phyloP scores from a whole-genome alignment of 2,797 vertebrate genomes.

The Pitangus sulphuratus region DNA sequence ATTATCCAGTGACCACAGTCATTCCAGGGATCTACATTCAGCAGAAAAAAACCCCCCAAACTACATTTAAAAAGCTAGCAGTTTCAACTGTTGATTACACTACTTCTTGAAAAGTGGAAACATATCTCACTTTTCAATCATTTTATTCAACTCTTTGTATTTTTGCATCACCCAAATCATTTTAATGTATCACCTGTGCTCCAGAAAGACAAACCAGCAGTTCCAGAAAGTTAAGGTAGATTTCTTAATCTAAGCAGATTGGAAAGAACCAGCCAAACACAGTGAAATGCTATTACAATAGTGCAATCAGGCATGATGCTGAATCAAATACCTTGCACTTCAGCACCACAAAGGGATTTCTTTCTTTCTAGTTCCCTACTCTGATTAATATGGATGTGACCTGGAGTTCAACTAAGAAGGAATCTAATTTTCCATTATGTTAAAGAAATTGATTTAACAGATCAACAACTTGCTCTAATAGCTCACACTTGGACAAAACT shows the following conservation, averaged over 20 bases:
- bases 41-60: neutral
- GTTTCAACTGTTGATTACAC: neutral
- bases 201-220: neutral
- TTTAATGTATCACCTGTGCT: neutral
- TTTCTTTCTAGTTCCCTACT: conserved; percentile 4
- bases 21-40: neutral
- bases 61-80: neutral
- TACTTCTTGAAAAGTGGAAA: neutral
- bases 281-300: conserved; percentile 20
- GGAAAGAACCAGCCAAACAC: neutral
- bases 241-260: neutral
- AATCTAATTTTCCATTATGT: neutral
- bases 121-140: neutral
- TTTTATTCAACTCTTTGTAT: neutral
- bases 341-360: conserved; percentile 4
- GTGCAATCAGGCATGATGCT: neutral
- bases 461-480: neutral
- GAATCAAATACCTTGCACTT: conserved; percentile 5
- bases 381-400: neutral
- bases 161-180: neutral
- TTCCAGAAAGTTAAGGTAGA: neutral
- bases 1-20: neutral
- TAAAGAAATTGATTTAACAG: conserved; percentile 36
- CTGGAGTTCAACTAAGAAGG: neutral
- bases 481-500: neutral